A percentile compares a stretch with the other conserved stretches of the same genome.
These are phyloP conservation scores for Mormyrops attenuatus DNA, from an alignment of 2,797 vertebrate species.

Conservation along the genomic window DNA sequence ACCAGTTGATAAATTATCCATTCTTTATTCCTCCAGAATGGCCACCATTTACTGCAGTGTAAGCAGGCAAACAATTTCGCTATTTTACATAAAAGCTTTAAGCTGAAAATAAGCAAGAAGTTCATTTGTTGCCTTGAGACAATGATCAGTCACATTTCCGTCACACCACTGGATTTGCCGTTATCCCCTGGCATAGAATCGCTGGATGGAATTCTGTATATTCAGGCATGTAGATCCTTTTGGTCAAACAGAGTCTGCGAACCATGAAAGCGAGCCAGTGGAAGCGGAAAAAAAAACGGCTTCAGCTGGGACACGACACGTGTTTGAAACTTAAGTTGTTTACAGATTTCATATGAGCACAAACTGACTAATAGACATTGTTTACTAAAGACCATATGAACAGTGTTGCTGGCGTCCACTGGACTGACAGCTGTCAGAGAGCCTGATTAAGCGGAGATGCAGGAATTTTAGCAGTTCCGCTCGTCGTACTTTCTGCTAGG, in stretches of 20 bases:
- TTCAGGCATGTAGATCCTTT: not conserved
- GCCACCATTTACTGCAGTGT: not conserved
- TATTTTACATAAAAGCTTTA: not conserved
- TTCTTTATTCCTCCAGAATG: not conserved
- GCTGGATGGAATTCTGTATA: not conserved
- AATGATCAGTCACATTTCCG: not conserved
- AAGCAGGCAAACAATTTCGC: not conserved
- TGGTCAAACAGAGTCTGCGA: not conserved
- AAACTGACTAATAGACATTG: constrained; percentile 13
- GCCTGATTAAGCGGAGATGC: constrained; percentile 23
- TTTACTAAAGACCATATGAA: constrained; percentile 9
- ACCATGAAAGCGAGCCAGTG: not conserved
- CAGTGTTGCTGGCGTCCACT: not conserved
- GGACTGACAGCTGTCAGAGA: not conserved
- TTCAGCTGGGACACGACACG: not conserved
- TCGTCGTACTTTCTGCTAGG: constrained; percentile 39
- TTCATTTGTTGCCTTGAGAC: not conserved
- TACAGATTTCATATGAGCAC: not conserved
- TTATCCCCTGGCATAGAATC: not conserved
- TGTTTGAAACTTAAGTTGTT: constrained; percentile 9
- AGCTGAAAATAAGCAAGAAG: not conserved
- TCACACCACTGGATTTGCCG: not conserved
- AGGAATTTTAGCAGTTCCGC: constrained; percentile 18
- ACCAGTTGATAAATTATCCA: constrained; percentile 8
- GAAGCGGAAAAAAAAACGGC: not conserved